These are phyloP conservation scores for Labeo rohita DNA, from an alignment of 2,113 vertebrate species.

Conservation along the genomic window DNA sequence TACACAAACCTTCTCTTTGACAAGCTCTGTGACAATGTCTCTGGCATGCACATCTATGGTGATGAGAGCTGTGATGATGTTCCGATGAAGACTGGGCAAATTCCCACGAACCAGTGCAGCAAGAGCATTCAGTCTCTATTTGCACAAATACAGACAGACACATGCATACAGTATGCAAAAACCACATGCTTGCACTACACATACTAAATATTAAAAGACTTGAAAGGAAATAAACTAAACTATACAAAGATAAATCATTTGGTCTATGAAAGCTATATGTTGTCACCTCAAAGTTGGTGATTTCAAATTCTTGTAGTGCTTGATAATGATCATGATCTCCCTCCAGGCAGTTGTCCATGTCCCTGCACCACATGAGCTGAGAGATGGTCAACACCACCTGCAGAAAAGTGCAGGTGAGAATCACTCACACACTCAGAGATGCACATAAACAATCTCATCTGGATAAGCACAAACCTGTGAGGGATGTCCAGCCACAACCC, in stretches of 20 bases:
- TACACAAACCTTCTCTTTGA: slow-evolving; percentile 73
- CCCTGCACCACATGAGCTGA: slow-evolving; percentile 86
- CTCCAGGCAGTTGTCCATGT: slow-evolving; percentile 80
- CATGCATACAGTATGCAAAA: not conserved
- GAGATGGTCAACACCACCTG: slow-evolving; percentile 86
- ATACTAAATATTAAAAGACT: not conserved
- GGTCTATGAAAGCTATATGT: not conserved
- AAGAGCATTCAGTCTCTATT: slow-evolving; percentile 82
- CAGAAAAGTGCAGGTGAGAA: slow-evolving; percentile 41
- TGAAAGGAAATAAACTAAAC: not conserved
- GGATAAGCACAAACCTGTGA: slow-evolving; percentile 73
- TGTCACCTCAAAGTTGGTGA: slow-evolving; percentile 78
- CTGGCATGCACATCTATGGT: slow-evolving; percentile 85
- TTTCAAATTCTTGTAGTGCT: slow-evolving; percentile 80
- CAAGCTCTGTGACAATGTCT: slow-evolving; percentile 82
- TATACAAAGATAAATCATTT: not conserved
- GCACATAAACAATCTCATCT: not conserved
- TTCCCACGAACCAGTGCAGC: slow-evolving; percentile 78
- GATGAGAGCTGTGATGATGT: slow-evolving; percentile 84
- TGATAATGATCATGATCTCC: slow-evolving; percentile 68
- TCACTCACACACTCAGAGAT: not conserved
- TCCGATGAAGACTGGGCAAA: slow-evolving; percentile 81
- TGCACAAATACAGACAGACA: slow-evolving; percentile 47
- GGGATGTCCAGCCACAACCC: slow-evolving; percentile 81
- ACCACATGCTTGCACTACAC: not conserved